A percentile compares a stretch with the other conserved stretches of the same genome.
phyloP scores from a whole-genome alignment of 2,888 invertebrate species.

The Cephus pulcher region DNA sequence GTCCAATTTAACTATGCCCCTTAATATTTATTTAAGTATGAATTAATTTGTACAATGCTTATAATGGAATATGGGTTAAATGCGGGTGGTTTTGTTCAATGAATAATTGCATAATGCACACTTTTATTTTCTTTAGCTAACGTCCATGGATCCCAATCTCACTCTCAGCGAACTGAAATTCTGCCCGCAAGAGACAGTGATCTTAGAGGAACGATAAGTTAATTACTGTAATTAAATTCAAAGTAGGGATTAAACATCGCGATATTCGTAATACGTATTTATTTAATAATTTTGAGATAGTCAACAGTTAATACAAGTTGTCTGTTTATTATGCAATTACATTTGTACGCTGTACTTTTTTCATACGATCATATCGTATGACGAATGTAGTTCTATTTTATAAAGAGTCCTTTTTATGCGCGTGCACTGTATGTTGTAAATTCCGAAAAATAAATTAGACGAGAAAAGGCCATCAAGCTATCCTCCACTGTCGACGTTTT shows the following conservation, averaged over 20 bases:
- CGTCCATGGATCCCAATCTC: slow-evolving; percentile 79
- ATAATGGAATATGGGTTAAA: slow-evolving; percentile 3
- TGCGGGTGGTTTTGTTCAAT: slow-evolving; percentile 12
- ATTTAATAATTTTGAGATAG: slow-evolving; percentile 60
- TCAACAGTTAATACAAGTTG: slow-evolving; percentile 43
- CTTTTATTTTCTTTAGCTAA: slow-evolving; percentile 72
- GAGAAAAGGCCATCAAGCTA: slow-evolving; percentile 19
- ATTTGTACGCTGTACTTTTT: slow-evolving; percentile 53
- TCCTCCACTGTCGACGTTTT: neutral
- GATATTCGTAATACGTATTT: slow-evolving; percentile 62
- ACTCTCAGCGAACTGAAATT: slow-evolving; percentile 87
- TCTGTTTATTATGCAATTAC: slow-evolving; percentile 46
- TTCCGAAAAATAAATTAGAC: slow-evolving; percentile 47
- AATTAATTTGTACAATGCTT: slow-evolving; percentile 12
- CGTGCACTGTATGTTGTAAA: slow-evolving; percentile 51
- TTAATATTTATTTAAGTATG: slow-evolving; percentile 5
- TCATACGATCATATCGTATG: slow-evolving; percentile 46
- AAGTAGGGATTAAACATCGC: slow-evolving; percentile 51
- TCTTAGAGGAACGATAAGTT: slow-evolving; percentile 91
- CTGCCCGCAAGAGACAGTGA: slow-evolving; percentile 94
- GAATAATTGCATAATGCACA: neutral
- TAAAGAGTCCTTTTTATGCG: slow-evolving; percentile 48
- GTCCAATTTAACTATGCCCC: neutral
- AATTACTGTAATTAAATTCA: slow-evolving; percentile 43
- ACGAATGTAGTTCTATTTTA: slow-evolving; percentile 55